A percentile compares a stretch with the other conserved stretches of the same genome.
Evolutionary conservation across 1,140 invertebrate genomes (phyloP).

Genomic region (Diorhabda sublineata): DNA sequence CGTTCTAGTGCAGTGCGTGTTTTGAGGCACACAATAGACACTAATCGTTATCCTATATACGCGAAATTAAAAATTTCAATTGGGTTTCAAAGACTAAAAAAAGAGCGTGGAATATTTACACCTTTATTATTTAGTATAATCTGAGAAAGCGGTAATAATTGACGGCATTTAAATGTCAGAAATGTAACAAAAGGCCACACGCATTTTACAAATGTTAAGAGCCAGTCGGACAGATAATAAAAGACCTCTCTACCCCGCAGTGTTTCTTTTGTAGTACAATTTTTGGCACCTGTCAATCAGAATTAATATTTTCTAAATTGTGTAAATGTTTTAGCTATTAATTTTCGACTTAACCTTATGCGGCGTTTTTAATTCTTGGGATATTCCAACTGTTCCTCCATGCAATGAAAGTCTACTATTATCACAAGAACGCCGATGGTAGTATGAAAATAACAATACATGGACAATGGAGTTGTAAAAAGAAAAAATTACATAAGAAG

Average conservation of each 20-base stretch:
- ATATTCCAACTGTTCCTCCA: too few species aligned
- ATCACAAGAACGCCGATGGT: too few species aligned
- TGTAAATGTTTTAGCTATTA: conserved; percentile 3
- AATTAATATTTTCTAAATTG: not conserved
- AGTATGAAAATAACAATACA: too few species aligned
- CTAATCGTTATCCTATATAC: too few species aligned
- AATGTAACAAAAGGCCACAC: not conserved
- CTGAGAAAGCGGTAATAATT: not conserved
- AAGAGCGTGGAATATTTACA: not conserved
- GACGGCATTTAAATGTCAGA: not conserved
- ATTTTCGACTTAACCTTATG: not conserved
- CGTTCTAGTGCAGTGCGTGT: too few species aligned
- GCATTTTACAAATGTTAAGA: not conserved
- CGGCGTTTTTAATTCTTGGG: too few species aligned
- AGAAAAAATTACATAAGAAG: too few species aligned
- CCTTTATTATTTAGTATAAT: not conserved
- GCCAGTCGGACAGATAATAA: not conserved
- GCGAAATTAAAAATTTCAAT: too few species aligned
- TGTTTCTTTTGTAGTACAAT: not conserved
- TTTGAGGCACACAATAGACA: too few species aligned
- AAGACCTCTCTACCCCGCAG: not conserved
- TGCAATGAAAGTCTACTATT: too few species aligned
- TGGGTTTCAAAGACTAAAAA: too few species aligned
- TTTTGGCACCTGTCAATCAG: not conserved
- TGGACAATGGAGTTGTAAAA: too few species aligned